Evolutionary conservation across 2,797 vertebrate genomes (phyloP).

Genomic region (Pantherophis alleghaniensis): DNA sequence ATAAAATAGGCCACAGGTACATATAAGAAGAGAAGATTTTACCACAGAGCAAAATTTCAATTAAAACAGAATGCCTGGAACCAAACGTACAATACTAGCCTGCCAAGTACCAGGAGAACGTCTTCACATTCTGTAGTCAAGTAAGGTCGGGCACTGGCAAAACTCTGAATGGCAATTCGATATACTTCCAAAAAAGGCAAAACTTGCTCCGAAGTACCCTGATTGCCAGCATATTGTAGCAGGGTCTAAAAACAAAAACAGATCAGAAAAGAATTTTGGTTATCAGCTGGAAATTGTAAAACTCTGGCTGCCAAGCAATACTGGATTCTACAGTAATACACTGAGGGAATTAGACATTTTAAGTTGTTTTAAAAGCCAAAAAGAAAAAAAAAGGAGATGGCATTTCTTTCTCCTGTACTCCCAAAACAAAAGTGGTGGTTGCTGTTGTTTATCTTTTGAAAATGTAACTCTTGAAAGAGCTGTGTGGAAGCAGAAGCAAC

Average conservation of each 20-base stretch:
- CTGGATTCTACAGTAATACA: not conserved
- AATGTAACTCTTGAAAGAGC: not conserved
- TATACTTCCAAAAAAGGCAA: conserved; percentile 93
- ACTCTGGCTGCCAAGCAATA: not conserved
- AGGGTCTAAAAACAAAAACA: conserved; percentile 81
- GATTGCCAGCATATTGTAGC: conserved; percentile 91
- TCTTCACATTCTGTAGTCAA: conserved; percentile 92
- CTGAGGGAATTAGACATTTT: not conserved
- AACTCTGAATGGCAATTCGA: conserved; percentile 94
- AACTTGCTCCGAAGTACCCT: conserved; percentile 90
- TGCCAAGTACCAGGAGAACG: conserved; percentile 91
- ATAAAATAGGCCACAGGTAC: not conserved
- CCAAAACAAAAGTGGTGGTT: not conserved
- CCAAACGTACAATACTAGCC: conserved; percentile 91
- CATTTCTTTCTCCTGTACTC: not conserved
- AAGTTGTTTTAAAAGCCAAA: not conserved
- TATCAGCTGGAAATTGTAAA: not conserved
- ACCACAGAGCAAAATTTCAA: conserved; percentile 25
- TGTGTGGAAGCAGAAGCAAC: not conserved
- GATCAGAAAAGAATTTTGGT: conserved; percentile 21
- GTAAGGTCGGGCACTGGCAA: conserved; percentile 90
- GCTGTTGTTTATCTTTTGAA: not conserved
- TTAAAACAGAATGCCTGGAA: conserved; percentile 10
- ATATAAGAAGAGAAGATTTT: not conserved
- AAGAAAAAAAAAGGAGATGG: not conserved